These are phyloP conservation scores for Calameuta idolon DNA, from an alignment of 2,888 invertebrate genomes.

Conservation along the genomic window DNA sequence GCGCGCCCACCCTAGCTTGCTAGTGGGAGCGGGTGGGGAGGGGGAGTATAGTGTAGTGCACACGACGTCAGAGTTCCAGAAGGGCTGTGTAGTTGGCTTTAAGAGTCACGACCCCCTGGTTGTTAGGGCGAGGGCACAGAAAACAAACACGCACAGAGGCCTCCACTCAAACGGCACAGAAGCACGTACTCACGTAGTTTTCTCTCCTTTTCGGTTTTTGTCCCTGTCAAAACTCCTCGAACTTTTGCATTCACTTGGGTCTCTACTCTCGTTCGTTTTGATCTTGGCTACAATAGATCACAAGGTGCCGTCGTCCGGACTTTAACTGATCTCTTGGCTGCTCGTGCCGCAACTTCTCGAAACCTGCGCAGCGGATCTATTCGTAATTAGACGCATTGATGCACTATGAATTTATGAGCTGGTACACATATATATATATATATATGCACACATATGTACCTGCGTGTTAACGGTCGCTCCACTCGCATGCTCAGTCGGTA, in stretches of 20 bases:
- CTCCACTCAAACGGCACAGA: neutral
- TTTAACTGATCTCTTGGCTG: neutral
- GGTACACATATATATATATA: neutral
- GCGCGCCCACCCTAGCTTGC: slow-evolving; percentile 23
- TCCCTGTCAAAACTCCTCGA: slow-evolving; percentile 33
- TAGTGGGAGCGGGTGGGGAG: neutral
- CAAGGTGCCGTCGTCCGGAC: slow-evolving; percentile 25
- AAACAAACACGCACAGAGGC: slow-evolving; percentile 47
- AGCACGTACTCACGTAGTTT: slow-evolving; percentile 14
- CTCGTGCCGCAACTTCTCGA: neutral
- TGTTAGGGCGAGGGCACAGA: slow-evolving; percentile 39
- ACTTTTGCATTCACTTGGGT: slow-evolving; percentile 19
- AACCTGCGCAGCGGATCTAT: neutral
- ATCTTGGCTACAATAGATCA: slow-evolving; percentile 51
- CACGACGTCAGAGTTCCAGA: slow-evolving; percentile 7
- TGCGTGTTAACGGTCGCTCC: neutral
- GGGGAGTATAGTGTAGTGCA: neutral
- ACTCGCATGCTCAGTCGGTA: neutral
- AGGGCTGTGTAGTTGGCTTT: slow-evolving; percentile 36
- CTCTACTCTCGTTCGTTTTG: slow-evolving; percentile 27
- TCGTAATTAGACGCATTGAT: neutral
- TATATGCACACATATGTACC: neutral
- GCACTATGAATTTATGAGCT: neutral
- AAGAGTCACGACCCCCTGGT: slow-evolving; percentile 45
- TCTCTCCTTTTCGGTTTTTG: slow-evolving; percentile 11